Conservation (phyloP, 2,888 invertebrate species). For the Pheosia gnoma region DNA sequence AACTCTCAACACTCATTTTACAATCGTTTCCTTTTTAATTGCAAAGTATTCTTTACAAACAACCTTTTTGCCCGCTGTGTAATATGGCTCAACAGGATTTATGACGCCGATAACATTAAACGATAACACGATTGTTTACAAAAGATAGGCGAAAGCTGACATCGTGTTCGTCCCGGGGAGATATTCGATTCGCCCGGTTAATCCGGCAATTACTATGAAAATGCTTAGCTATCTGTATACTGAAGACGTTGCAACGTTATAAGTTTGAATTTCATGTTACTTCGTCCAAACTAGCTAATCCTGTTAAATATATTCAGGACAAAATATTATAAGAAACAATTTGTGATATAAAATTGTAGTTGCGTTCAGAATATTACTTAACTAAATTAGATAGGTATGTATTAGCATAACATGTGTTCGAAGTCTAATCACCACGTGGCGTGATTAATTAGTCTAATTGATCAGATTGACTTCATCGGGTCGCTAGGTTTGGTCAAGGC, state of each 20-base stretch:
- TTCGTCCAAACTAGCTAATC: neutral
- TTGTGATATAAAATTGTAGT: no score
- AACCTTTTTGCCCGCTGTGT: neutral
- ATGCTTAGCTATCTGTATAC: slow-evolving; percentile 37
- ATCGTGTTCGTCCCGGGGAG: slow-evolving; percentile 1
- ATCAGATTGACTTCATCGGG: no score
- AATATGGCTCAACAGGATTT: neutral
- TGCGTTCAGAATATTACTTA: no score
- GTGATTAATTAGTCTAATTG: no score
- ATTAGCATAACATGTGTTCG: no score
- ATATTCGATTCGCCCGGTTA: slow-evolving; percentile 9
- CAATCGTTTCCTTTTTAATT: neutral
- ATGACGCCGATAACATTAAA: neutral
- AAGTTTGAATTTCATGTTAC: neutral
- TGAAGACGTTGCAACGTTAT: slow-evolving; percentile 24
- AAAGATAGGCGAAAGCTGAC: slow-evolving; percentile 4
- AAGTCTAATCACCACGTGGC: no score
- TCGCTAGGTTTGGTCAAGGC: no score
- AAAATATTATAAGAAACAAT: neutral
- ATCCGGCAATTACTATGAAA: slow-evolving; percentile 36
- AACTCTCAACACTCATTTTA: no score
- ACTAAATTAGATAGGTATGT: no score
- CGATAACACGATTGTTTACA: slow-evolving; percentile 3
- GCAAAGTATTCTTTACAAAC: neutral
- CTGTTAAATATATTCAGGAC: neutral